Evolutionary conservation across 2,113 vertebrate species (phyloP).

Genomic region (Tragelaphus imberbis): DNA sequence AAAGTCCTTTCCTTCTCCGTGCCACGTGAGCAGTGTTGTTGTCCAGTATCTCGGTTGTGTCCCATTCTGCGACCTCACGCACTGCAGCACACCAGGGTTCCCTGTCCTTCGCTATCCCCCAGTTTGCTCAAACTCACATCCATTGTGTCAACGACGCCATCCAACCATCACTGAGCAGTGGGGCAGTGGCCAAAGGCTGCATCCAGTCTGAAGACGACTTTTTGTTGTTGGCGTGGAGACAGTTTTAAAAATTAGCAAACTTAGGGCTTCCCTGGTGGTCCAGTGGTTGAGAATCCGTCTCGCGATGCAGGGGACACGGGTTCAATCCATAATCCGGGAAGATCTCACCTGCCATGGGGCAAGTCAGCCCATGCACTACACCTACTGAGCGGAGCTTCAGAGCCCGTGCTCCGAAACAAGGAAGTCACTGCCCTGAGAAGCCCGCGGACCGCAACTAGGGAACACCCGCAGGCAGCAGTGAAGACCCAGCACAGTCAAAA

Average conservation of each 20-base stretch:
- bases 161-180: not conserved
- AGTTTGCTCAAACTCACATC: not conserved
- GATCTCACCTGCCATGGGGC: not conserved
- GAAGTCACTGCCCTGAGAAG: not conserved
- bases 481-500: not conserved
- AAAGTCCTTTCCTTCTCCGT: not conserved
- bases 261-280: not conserved
- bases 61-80: not conserved
- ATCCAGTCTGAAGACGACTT: not conserved
- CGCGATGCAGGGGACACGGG: rapidly evolving
- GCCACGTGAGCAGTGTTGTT: not conserved
- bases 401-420: rapidly evolving
- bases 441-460: rapidly evolving
- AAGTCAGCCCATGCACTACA: not conserved
- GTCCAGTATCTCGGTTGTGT: not conserved
- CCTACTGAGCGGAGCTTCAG: not conserved
- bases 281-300: not conserved
- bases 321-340: not conserved
- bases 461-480: rapidly evolving
- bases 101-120: not conserved
- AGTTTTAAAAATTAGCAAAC: not conserved
- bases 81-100: not conserved
- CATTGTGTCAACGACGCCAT: not conserved
- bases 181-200: not conserved
- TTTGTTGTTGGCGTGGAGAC: not conserved